Evolutionary conservation across 1,140 invertebrate genomes (phyloP).

Genomic region (Melanaphis sacchari): DNA sequence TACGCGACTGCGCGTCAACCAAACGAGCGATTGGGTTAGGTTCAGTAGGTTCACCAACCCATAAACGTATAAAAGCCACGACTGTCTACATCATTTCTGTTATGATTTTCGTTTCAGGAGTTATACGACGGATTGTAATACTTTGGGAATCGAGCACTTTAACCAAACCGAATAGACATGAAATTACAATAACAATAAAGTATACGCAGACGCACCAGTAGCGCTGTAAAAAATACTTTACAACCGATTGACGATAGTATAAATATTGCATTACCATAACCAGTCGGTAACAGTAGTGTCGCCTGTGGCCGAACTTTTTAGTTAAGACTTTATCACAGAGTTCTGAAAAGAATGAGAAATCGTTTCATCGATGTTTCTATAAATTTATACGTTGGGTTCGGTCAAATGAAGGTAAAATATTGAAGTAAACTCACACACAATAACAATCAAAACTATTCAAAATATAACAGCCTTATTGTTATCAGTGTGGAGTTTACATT

Average conservation of each 20-base stretch:
- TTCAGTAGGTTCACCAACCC: background rate
- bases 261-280: background rate
- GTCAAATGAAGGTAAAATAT: background rate
- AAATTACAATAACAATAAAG: background rate
- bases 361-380: too few species aligned
- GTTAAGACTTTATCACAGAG: background rate
- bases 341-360: background rate
- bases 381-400: background rate
- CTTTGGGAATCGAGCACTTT: background rate
- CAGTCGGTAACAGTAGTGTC: background rate
- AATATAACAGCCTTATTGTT: background rate
- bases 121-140: background rate
- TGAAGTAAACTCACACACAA: background rate
- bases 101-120: background rate
- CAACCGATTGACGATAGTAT: background rate
- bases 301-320: background rate
- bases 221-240: background rate
- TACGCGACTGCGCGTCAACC: background rate
- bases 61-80: background rate
- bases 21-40: background rate
- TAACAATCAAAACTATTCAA: background rate
- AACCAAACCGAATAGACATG: background rate
- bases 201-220: too few species aligned
- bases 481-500: background rate
- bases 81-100: background rate